Evolutionary conservation across 2,888 invertebrate species (phyloP), one percentile per base, ranked within the genome.

Genomic region (Alloplasta piceator): DNA sequence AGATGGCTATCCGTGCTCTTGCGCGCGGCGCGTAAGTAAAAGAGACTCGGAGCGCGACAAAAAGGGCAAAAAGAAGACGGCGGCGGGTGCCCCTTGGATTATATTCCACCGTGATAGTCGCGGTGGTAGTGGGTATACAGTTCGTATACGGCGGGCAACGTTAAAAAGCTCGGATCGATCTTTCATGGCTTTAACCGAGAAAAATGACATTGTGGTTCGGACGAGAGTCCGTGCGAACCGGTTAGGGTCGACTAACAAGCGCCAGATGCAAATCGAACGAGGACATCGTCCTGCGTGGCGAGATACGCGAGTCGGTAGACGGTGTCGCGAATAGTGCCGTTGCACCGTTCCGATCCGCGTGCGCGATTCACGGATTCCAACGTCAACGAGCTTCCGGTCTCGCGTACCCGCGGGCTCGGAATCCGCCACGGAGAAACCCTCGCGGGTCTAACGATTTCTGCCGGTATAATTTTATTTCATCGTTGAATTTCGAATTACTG

Each of bases 211-310:
- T 84, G 66, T 67, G 60, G 72, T 66, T 66, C 64, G 67, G 70
- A 76, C 82, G 75, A 83, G 66, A 63, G 76, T 75, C 78, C 81
- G 52, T 70, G 82, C 80, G 80, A 70, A 77, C 48, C 61, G 48
- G 36, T 52, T 73, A 43, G 63, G 60, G 52, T 60, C 78, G 82
- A 79, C 87, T 89, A 89, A 89, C 89, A 89, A 89, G 89, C 89
- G 85, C 86, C 90, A 90, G 89, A 89, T 90, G 90, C 90, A 87
- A 89, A 89, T 89, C 90, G 86, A 83, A 79, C 74, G 80, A 83
- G 83, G 66, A 80, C 80, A 83, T 82, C 81, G 79, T 52, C 52
- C 12, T 52, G 3, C n/a, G 36, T 58, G 58, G 58, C 58, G 38
- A 38, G 36, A 38, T 14, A 56, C 26, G 5, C 58, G 38, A 38